A percentile compares a stretch with the other conserved stretches of the same genome.
Evolutionary conservation across 1,140 invertebrate genomes (phyloP).

Genomic region (Agrypnia vestita): DNA sequence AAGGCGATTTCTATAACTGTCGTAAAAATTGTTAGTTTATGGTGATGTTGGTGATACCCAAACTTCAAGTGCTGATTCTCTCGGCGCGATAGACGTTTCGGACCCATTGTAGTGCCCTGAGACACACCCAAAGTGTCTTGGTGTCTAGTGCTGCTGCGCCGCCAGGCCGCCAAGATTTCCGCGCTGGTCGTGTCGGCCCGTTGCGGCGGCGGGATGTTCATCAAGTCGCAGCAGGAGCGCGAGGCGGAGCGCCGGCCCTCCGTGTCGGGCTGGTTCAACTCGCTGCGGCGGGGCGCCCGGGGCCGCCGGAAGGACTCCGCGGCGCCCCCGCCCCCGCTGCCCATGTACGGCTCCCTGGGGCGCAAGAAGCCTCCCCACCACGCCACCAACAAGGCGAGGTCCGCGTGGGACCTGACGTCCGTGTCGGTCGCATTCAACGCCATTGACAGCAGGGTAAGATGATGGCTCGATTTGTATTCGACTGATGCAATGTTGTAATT

Average conservation of each 20-base stretch:
- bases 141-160: constrained; percentile 11
- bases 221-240: constrained; percentile 67
- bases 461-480: neutral
- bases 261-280: constrained; percentile 84
- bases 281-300: constrained; percentile 76
- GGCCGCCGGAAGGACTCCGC: constrained; percentile 66
- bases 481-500: no score
- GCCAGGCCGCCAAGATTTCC: constrained; percentile 36
- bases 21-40: no score
- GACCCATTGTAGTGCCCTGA: neutral
- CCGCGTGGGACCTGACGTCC: constrained; percentile 77
- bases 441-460: constrained; percentile 31
- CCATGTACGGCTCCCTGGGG: constrained; percentile 69
- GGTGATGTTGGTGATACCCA: no score
- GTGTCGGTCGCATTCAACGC: constrained; percentile 64
- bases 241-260: constrained; percentile 73
- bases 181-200: constrained; percentile 33
- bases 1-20: no score
- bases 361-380: constrained; percentile 67
- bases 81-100: neutral
- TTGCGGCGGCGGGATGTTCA: constrained; percentile 68
- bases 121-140: constrained; percentile 5
- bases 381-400: constrained; percentile 73
- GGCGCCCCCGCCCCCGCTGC: constrained; percentile 61
- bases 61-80: no score